Evolutionary conservation across 2,888 invertebrate genomes (phyloP).

Genomic region (Thumatha senex): DNA sequence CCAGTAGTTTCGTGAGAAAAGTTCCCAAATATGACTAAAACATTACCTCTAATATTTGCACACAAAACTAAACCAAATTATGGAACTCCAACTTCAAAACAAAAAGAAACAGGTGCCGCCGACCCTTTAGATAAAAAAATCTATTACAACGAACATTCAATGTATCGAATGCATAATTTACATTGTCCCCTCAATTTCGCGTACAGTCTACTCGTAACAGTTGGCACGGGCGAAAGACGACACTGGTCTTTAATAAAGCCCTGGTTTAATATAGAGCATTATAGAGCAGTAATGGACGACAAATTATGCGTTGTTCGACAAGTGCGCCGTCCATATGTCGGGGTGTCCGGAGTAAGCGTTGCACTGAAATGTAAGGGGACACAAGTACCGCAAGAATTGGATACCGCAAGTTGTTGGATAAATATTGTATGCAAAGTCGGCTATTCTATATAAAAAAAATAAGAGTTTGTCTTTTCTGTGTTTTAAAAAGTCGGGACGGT

Average conservation of each 20-base stretch:
- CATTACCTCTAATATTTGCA: too few relatives aligned
- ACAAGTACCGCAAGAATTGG: conserved; percentile 32
- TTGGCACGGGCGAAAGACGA: conserved; percentile 77
- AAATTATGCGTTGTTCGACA: conserved; percentile 77
- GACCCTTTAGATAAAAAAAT: conserved; percentile 58
- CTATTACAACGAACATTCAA: conserved; percentile 74
- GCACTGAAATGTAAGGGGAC: conserved; percentile 28
- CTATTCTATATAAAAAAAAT: not conserved
- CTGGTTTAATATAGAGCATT: conserved; percentile 66
- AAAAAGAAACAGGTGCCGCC: conserved; percentile 62
- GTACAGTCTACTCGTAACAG: conserved; percentile 50
- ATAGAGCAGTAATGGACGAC: conserved; percentile 74
- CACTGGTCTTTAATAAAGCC: conserved; percentile 72
- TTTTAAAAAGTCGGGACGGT: too few relatives aligned
- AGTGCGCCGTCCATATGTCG: conserved; percentile 78
- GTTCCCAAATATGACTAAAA: too few relatives aligned
- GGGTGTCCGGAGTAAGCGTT: conserved; percentile 71
- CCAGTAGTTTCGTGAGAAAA: too few relatives aligned
- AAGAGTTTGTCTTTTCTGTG: not conserved
- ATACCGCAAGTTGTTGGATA: not conserved
- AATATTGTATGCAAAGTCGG: not conserved
- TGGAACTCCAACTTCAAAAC: conserved; percentile 22
- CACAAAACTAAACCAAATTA: too few relatives aligned
- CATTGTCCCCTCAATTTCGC: conserved; percentile 50
- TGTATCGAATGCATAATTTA: conserved; percentile 79